Conservation (phyloP, 2,888 invertebrate genomes). For the Villa cingulata region DNA sequence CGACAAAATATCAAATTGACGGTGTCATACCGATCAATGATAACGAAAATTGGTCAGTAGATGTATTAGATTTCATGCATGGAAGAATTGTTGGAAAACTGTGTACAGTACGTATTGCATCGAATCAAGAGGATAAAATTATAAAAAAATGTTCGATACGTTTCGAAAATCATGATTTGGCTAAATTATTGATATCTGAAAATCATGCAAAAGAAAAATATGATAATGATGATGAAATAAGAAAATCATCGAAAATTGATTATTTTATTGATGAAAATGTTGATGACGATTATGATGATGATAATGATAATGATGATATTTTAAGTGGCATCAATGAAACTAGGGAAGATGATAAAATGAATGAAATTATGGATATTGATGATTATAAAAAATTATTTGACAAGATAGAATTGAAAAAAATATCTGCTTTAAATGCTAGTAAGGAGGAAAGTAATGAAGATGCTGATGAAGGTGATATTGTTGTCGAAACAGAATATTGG, state of each 20-base stretch:
- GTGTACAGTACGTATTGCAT: slow-evolving; percentile 38
- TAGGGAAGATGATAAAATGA: slow-evolving; percentile 29
- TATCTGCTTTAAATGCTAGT: no score
- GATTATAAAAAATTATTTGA: slow-evolving; percentile 20
- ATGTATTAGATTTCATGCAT: slow-evolving; percentile 49
- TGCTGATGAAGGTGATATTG: no score
- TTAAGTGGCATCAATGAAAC: slow-evolving; percentile 29
- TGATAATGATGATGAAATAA: not conserved
- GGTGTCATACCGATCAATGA: slow-evolving; percentile 38
- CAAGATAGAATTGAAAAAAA: slow-evolving; percentile 30
- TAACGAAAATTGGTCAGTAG: slow-evolving; percentile 36
- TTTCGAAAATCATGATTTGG: slow-evolving; percentile 20
- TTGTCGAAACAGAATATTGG: no score
- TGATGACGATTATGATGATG: not conserved
- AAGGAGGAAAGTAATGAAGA: not conserved
- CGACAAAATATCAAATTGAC: slow-evolving; percentile 45
- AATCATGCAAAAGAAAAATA: slow-evolving; percentile 11
- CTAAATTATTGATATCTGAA: slow-evolving; percentile 19
- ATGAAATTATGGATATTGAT: slow-evolving; percentile 17
- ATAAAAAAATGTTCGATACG: slow-evolving; percentile 24
- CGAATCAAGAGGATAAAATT: slow-evolving; percentile 10
- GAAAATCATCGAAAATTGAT: not conserved
- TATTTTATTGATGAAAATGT: not conserved
- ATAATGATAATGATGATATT: slow-evolving; percentile 7
- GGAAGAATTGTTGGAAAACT: slow-evolving; percentile 42